A percentile compares a stretch with the other conserved stretches of the same genome.
phyloP scores from a whole-genome alignment of 2,888 invertebrate species.

The Lacanobia oleracea region DNA sequence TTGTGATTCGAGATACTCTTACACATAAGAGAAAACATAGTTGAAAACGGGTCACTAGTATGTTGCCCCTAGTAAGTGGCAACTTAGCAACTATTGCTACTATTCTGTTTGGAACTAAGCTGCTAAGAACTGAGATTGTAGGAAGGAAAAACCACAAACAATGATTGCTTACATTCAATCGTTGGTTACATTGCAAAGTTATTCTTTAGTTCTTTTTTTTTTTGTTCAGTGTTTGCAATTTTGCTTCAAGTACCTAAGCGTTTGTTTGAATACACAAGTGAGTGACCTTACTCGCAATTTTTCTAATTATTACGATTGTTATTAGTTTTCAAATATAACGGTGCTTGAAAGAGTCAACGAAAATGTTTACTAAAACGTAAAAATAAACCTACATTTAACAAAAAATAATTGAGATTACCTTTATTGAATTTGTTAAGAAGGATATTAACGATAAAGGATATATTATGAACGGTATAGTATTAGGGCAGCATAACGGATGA shows the following conservation, averaged over 20 bases:
- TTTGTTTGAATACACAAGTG: constrained; percentile 14
- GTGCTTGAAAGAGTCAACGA: background rate
- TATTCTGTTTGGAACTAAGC: constrained; percentile 27
- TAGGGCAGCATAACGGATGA: constrained; percentile 57
- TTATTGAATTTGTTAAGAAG: background rate
- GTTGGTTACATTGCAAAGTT: constrained; percentile 22
- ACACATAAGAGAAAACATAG: constrained; percentile 19
- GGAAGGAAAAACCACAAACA: constrained; percentile 39
- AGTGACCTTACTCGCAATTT: constrained; percentile 22
- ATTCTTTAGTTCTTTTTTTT: constrained; percentile 28
- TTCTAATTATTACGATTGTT: background rate
- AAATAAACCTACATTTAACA: background rate
- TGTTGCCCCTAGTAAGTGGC: constrained; percentile 14
- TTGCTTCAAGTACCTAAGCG: constrained; percentile 16
- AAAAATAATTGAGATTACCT: background rate
- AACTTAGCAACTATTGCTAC: constrained; percentile 19
- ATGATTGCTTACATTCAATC: constrained; percentile 39
- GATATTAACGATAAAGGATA: constrained; percentile 41
- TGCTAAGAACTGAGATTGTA: constrained; percentile 18
- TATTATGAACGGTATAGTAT: constrained; percentile 41
- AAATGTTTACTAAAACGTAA: background rate
- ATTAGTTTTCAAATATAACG: background rate
- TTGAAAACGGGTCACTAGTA: constrained; percentile 29
- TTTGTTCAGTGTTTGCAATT: constrained; percentile 6
- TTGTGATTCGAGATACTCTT: constrained; percentile 20